Evolutionary conservation across 2,888 invertebrate species (phyloP).

Genomic region (Tyria jacobaeae): DNA sequence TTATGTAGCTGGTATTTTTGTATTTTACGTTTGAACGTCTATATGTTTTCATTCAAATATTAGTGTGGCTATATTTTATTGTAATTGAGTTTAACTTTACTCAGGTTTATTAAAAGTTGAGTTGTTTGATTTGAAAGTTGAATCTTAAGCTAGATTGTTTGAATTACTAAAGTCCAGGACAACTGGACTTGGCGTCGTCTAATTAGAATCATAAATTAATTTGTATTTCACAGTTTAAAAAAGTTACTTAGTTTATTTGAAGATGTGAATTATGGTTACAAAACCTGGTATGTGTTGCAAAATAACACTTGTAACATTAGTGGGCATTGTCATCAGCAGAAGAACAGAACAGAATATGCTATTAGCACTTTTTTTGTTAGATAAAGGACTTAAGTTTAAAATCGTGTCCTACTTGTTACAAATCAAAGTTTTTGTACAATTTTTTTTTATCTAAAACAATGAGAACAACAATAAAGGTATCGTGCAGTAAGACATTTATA

Average conservation of each 20-base stretch:
- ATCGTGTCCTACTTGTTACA: too few relatives aligned
- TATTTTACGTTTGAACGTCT: not conserved
- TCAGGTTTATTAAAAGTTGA: not conserved
- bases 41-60: constrained; percentile 6
- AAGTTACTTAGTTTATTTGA: not conserved
- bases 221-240: not conserved
- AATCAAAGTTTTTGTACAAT: not conserved
- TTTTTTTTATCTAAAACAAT: not conserved
- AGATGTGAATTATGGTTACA: too few relatives aligned
- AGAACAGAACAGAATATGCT: too few relatives aligned
- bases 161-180: constrained; percentile 29
- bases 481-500: constrained; percentile 12
- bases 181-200: constrained; percentile 3
- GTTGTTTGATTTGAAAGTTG: not conserved
- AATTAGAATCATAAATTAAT: constrained; percentile 1
- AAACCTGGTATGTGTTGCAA: not conserved
- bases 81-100: not conserved
- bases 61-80: constrained; percentile 1
- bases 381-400: too few relatives aligned
- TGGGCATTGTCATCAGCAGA: not conserved
- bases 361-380: too few relatives aligned
- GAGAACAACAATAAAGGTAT: not conserved
- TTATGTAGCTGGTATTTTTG: constrained; percentile 33
- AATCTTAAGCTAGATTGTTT: constrained; percentile 31
- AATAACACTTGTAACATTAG: not conserved